Evolutionary conservation across 2,113 vertebrate genomes (phyloP).

Genomic region (Charadrius vociferus): DNA sequence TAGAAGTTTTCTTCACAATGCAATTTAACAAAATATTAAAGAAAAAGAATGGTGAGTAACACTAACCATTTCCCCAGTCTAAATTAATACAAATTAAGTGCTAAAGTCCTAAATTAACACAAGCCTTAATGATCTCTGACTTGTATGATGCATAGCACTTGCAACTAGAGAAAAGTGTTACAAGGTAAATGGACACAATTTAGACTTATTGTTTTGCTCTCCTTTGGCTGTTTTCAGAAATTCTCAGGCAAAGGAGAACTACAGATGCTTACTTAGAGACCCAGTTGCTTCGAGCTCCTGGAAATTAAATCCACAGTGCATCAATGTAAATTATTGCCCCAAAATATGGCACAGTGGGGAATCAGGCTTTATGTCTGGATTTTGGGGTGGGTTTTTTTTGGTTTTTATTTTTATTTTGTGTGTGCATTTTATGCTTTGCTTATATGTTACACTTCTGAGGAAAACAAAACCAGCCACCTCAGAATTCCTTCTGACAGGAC

Average conservation of each 20-base stretch:
- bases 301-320: neutral
- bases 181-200: neutral
- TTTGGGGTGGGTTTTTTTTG: neutral
- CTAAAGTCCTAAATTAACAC: neutral
- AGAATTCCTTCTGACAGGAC: neutral
- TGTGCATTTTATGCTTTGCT: neutral
- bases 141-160: neutral
- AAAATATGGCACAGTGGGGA: neutral
- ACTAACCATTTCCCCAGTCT: neutral
- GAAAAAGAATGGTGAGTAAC: neutral
- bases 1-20: neutral
- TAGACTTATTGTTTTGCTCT: neutral
- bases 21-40: neutral
- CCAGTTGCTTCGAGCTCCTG: neutral
- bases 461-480: neutral
- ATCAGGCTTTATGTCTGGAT: accelerated
- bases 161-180: neutral
- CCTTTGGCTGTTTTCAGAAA: neutral
- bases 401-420: neutral
- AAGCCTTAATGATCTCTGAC: neutral
- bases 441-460: neutral
- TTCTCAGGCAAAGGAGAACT: neutral
- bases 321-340: neutral
- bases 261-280: neutral
- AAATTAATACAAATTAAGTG: neutral